Evolutionary conservation across 2,113 vertebrate species (phyloP).

Genomic region (Pelobates fuscus): DNA sequence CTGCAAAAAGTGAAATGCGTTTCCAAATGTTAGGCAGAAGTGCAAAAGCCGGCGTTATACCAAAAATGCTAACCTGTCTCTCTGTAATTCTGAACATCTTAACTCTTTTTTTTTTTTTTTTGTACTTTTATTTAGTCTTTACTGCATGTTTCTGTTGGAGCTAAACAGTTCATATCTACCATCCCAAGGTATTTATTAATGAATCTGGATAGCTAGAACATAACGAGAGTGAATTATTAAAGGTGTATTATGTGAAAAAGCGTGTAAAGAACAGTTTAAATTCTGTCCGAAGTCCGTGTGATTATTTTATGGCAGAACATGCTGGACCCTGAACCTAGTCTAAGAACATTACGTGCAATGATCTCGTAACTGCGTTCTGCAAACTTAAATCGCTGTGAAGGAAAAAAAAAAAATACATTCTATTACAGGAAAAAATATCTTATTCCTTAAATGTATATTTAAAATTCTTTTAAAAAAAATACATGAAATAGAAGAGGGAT

Average conservation of each 20-base stretch:
- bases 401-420: no score
- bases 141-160: no score
- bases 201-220: neutral
- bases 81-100: no score
- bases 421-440: no score
- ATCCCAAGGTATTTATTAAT: neutral
- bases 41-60: no score
- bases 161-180: neutral
- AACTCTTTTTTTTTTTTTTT: neutral
- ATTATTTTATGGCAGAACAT: conserved; percentile 44
- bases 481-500: no score
- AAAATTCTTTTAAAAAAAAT: conserved; percentile 8
- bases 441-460: no score
- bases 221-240: neutral
- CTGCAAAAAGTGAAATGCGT: neutral
- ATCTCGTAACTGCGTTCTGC: neutral
- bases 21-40: neutral
- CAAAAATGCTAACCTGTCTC: no score
- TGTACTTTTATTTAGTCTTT: neutral
- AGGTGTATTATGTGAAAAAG: neutral
- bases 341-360: conserved; percentile 8
- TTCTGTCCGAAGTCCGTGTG: conserved; percentile 35
- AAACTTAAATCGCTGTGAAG: no score
- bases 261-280: conserved; percentile 38
- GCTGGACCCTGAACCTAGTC: conserved; percentile 32